phyloP scores from a whole-genome alignment of 64 coral and sea anemone genomes.

The Anthopleura sola region DNA sequence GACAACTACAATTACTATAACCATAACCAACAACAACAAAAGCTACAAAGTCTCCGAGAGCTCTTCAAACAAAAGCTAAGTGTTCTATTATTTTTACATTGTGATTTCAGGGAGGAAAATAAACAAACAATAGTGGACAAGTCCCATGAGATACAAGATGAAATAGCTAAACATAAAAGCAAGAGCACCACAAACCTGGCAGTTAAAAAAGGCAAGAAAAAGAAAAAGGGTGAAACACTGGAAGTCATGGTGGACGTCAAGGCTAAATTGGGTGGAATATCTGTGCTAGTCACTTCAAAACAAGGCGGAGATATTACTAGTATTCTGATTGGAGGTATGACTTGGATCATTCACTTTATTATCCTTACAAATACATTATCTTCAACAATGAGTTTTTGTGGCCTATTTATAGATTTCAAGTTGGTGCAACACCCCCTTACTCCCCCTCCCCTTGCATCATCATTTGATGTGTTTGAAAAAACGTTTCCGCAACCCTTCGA shows the following conservation, averaged over 20 bases:
- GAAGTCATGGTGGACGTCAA: conserved; percentile 68
- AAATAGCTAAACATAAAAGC: conserved; percentile 18
- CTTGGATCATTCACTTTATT: background rate
- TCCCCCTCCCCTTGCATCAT: too few species aligned
- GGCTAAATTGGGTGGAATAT: conserved; percentile 81
- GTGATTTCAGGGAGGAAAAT: conserved; percentile 37
- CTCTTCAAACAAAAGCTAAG: background rate
- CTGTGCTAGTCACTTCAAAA: conserved; percentile 67
- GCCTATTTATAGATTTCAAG: too few species aligned
- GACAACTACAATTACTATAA: too few species aligned
- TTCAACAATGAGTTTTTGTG: too few species aligned
- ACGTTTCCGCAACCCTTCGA: too few species aligned
- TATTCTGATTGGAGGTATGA: conserved; percentile 76
- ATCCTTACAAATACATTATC: too few species aligned
- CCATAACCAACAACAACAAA: too few species aligned
- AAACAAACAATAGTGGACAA: conserved; percentile 5
- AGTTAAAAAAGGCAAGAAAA: conserved; percentile 30
- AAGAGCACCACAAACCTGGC: background rate
- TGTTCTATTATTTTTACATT: background rate
- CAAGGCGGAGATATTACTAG: conserved; percentile 61
- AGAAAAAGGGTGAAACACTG: conserved; percentile 23
- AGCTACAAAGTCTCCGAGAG: too few species aligned
- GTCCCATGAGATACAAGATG: background rate
- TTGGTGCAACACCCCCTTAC: too few species aligned
- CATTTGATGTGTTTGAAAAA: too few species aligned